These are phyloP conservation scores for Grammomys dolichurus DNA, from an alignment of 2,113 vertebrate species.

Conservation along the genomic window DNA sequence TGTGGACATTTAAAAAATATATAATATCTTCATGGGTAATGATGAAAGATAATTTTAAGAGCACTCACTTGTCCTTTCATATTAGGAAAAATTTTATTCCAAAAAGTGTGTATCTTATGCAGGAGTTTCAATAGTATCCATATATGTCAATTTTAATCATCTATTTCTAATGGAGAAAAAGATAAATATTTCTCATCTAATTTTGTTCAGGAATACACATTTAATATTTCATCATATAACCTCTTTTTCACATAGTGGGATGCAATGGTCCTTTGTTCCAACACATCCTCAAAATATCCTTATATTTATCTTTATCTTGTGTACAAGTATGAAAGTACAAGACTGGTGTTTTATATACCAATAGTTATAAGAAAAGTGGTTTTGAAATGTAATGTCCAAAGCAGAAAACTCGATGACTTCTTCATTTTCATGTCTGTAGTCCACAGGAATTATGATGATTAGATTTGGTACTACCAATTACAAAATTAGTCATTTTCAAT, in stretches of 20 bases:
- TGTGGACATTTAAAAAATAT: background rate
- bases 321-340: background rate
- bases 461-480: background rate
- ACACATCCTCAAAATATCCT: background rate
- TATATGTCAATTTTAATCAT: background rate
- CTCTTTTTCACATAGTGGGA: background rate
- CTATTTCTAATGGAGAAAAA: background rate
- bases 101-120: background rate
- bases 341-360: background rate
- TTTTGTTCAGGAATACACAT: background rate
- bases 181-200: no score
- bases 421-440: background rate
- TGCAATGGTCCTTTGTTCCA: background rate
- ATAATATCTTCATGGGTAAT: no score
- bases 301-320: background rate
- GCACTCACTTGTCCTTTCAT: background rate
- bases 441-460: no score
- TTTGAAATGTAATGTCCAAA: background rate
- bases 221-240: background rate
- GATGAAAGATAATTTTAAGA: background rate
- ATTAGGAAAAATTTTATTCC: background rate
- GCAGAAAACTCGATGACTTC: background rate
- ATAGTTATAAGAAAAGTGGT: background rate
- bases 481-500: background rate
- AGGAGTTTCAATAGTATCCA: background rate